Evolutionary conservation across 2,113 vertebrate genomes (phyloP).

Genomic region (Actinemys pallida): DNA sequence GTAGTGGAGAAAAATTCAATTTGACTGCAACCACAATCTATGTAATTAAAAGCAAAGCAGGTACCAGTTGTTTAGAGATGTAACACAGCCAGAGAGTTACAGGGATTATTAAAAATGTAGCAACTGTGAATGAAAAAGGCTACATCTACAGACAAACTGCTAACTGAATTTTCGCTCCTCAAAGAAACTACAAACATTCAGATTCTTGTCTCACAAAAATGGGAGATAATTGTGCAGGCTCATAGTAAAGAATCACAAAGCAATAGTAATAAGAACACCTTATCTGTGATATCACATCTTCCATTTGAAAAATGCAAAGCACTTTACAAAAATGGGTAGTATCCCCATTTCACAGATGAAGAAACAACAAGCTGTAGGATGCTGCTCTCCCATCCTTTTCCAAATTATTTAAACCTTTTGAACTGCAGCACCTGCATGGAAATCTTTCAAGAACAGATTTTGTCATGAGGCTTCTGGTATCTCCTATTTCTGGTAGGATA

Average conservation of each 20-base stretch:
- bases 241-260: background rate
- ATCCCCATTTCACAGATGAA: background rate
- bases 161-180: background rate
- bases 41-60: slow-evolving; percentile 34
- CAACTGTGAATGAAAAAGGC: background rate
- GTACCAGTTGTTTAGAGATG: background rate
- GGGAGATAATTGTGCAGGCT: background rate
- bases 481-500: background rate
- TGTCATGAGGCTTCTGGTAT: background rate
- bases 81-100: background rate
- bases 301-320: background rate
- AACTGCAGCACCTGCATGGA: background rate
- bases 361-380: background rate
- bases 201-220: background rate
- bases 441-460: background rate
- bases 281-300: background rate
- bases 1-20: slow-evolving; percentile 14
- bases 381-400: background rate
- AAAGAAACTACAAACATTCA: background rate
- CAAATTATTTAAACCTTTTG: background rate
- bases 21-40: background rate
- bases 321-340: background rate
- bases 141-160: background rate
- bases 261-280: background rate
- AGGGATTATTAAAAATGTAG: background rate